A percentile compares a stretch with the other conserved stretches of the same genome.
Conservation (phyloP, 1,140 invertebrate genomes). For the Berghia stephanieae region DNA sequence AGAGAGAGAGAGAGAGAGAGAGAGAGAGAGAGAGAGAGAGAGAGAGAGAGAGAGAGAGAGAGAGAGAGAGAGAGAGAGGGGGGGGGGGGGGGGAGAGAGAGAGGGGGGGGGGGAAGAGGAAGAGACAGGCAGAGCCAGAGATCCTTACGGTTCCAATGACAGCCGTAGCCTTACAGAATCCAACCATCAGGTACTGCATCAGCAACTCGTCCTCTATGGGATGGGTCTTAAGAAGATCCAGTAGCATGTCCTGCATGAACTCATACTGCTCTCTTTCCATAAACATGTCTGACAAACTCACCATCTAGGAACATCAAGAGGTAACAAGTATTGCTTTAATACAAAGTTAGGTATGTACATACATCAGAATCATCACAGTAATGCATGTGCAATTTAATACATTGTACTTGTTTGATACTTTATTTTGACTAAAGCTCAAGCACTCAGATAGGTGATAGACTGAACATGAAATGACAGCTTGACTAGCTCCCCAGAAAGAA, state of each 20-base stretch:
- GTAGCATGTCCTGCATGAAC: constrained; percentile 78
- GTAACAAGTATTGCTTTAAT: too few species aligned
- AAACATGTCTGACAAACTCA: constrained; percentile 77
- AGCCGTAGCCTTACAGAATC: constrained; percentile 76
- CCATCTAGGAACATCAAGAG: constrained; percentile 61
- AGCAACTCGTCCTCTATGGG: constrained; percentile 78
- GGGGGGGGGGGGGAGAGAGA: neutral
- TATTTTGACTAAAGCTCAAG: too few species aligned
- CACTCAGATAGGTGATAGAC: too few species aligned
- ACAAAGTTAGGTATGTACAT: too few species aligned
- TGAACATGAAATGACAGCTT: too few species aligned
- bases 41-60: neutral
- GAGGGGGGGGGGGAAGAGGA: neutral
- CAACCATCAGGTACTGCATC: constrained; percentile 76
- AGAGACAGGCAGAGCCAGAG: neutral
- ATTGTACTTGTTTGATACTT: too few species aligned
- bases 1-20: constrained; percentile 30
- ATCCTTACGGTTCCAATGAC: constrained; percentile 69
- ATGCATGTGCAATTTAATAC: too few species aligned
- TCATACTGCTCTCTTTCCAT: constrained; percentile 76
- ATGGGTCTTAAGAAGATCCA: constrained; percentile 74
- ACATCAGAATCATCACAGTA: too few species aligned
- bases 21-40: neutral
- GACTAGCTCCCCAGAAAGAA: too few species aligned
- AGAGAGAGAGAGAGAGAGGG: neutral